Conservation (phyloP, 2,888 invertebrate genomes). For the Metalampra italica region DNA sequence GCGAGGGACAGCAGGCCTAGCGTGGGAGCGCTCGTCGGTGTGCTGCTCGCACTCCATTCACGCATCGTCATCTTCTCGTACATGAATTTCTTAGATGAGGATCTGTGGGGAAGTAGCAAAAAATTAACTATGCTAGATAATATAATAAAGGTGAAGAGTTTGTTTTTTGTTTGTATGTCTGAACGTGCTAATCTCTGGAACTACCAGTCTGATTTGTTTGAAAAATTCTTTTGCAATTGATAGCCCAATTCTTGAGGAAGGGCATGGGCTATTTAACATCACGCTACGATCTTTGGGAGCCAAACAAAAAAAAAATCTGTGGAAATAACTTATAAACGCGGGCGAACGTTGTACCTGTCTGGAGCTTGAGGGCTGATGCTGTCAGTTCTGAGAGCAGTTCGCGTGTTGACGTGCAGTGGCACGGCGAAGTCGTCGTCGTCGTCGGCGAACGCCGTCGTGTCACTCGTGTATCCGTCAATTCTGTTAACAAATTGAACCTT, state of each 20-base stretch:
- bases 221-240: too few species aligned
- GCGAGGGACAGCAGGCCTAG: slow-evolving; percentile 70
- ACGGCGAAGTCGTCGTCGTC: slow-evolving; percentile 85
- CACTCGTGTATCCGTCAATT: slow-evolving; percentile 87
- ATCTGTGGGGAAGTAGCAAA: slow-evolving; percentile 37
- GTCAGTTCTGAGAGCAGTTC: slow-evolving; percentile 57
- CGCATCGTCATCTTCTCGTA: slow-evolving; percentile 75
- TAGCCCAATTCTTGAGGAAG: too few species aligned
- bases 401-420: slow-evolving; percentile 84
- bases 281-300: too few species aligned
- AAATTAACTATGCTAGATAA: not conserved
- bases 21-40: slow-evolving; percentile 55
- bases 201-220: too few species aligned
- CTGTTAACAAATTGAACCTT: slow-evolving; percentile 59
- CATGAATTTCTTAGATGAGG: slow-evolving; percentile 76
- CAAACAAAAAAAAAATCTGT: too few species aligned
- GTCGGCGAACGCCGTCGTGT: slow-evolving; percentile 87
- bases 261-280: too few species aligned
- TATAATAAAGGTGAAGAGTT: too few species aligned
- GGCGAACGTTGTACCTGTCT: slow-evolving; percentile 56
- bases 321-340: too few species aligned
- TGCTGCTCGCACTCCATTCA: slow-evolving; percentile 65
- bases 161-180: not conserved
- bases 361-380: slow-evolving; percentile 69
- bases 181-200: slow-evolving; percentile 5